These are phyloP conservation scores for Mus spretus DNA, from an alignment of 2,797 vertebrate genomes.

Conservation along the genomic window DNA sequence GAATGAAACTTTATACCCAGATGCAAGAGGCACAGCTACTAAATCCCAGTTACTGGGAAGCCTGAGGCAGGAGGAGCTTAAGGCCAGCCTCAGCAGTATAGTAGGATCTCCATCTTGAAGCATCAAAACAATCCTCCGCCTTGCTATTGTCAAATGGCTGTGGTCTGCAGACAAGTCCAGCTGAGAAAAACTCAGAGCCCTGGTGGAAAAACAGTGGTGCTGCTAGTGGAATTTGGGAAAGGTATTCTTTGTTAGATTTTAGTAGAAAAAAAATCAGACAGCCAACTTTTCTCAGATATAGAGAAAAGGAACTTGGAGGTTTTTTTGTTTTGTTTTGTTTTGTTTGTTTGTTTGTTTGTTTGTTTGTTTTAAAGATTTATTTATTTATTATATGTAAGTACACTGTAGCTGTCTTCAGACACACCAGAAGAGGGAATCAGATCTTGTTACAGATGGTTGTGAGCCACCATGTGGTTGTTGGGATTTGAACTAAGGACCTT, in stretches of 20 bases:
- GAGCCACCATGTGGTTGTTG: no score
- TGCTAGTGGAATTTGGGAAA: constrained; percentile 55
- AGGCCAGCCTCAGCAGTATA: neutral
- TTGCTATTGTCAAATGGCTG: neutral
- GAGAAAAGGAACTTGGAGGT: neutral
- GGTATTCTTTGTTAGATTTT: constrained; percentile 58
- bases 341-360: no score
- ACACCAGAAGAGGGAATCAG: no score
- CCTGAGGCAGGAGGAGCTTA: neutral
- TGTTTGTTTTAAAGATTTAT: no score
- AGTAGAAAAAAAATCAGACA: constrained; percentile 64
- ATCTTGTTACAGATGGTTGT: no score
- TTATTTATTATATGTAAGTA: no score
- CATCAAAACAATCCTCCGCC: neutral
- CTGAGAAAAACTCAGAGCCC: neutral
- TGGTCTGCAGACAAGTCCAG: constrained; percentile 27
- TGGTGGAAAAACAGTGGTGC: constrained; percentile 27
- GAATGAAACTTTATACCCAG: neutral
- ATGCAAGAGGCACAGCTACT: neutral
- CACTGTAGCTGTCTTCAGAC: no score
- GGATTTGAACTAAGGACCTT: no score
- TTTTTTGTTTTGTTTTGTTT: neutral
- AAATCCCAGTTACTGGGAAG: neutral
- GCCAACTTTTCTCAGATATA: constrained; percentile 40
- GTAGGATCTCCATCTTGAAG: neutral